Evolutionary conservation across 2,888 invertebrate genomes (phyloP), one percentile per base, ranked within the genome.

Genomic region (Drosophila greeni): DNA sequence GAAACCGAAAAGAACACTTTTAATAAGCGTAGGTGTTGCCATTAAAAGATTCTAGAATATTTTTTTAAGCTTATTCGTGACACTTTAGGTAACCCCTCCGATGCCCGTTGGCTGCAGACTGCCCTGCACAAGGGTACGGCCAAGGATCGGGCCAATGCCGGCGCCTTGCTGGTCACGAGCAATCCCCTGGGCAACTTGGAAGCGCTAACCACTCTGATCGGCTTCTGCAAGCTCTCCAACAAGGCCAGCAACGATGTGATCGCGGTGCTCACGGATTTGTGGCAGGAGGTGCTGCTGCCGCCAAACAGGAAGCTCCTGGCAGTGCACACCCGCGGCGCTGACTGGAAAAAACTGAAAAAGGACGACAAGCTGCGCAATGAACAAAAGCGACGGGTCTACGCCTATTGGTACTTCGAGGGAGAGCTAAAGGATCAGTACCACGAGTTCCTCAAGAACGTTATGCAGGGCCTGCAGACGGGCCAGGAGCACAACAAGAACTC

Each of bases 361-460:
- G 76, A 83, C 18, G 74, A 79, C 0, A 59, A 67, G 2, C 47
- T 89, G 6, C 74, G 93, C 74, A 93, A 93, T 74, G 91, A 92
- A 26, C 90, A 92, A 0, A 89, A 92, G 48, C 91, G 92, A 56
- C 92, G 92, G 73, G 89, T 94, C 67, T 90, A 95, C 16, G 92
- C 93, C 11, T 88, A 92, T 57, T 99, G 98, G 97, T 92, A 94
- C 83, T 98, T 94, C 88, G 99, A 99, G 87, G 94, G 95, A 84
- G 94, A 95, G 82, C 88, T 99, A 2, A 96, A 96, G 86, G 92
- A 94, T 71, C 89, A 91, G 31, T 97, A 95, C 12, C 84, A 64
- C 76, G 88, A 88, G 65, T 89, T 82, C 40, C 66, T 89, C 0
- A 87, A 87, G 73, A 89, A 88, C 53, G 67, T 89, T 0, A 89